phyloP scores from a whole-genome alignment of 2,113 vertebrate genomes.

The Synchiropus splendidus region DNA sequence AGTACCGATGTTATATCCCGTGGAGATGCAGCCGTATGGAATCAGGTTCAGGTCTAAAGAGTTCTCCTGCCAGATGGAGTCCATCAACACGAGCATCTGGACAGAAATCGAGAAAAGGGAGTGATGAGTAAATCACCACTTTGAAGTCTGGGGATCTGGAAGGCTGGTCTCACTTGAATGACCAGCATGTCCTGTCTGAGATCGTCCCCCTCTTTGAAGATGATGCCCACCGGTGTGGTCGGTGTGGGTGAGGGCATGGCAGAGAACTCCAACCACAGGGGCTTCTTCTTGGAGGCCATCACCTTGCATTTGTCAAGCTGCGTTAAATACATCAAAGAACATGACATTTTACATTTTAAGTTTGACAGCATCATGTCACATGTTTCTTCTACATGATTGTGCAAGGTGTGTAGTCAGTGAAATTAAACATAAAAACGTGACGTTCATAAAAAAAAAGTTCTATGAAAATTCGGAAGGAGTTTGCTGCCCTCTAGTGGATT shows the following conservation, averaged over 20 bases:
- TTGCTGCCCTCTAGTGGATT: no score
- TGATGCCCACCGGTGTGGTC: slow-evolving; percentile 58
- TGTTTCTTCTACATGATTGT: no score
- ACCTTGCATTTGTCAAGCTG: slow-evolving; percentile 69
- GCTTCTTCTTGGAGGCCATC: slow-evolving; percentile 75
- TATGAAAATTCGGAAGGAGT: no score
- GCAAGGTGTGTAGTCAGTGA: not conserved
- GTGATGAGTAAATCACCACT: not conserved
- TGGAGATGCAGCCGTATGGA: slow-evolving; percentile 74
- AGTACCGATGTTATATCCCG: slow-evolving; percentile 71
- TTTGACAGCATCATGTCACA: no score
- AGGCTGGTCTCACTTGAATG: slow-evolving; percentile 61
- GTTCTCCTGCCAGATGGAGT: slow-evolving; percentile 73
- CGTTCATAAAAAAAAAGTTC: no score
- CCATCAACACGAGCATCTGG: slow-evolving; percentile 68
- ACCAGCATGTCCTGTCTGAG: slow-evolving; percentile 76
- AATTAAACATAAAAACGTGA: not conserved
- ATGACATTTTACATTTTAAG: no score
- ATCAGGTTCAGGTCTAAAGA: slow-evolving; percentile 68
- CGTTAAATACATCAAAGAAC: not conserved
- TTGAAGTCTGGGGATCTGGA: no score
- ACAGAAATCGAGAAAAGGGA: not conserved
- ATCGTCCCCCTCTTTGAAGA: slow-evolving; percentile 76
- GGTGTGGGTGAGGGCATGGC: slow-evolving; percentile 47
- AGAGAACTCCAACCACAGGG: slow-evolving; percentile 71